Evolutionary conservation across 2,113 vertebrate species (phyloP), one percentile per base, ranked within the genome.

Genomic region (Dinomys branickii): DNA sequence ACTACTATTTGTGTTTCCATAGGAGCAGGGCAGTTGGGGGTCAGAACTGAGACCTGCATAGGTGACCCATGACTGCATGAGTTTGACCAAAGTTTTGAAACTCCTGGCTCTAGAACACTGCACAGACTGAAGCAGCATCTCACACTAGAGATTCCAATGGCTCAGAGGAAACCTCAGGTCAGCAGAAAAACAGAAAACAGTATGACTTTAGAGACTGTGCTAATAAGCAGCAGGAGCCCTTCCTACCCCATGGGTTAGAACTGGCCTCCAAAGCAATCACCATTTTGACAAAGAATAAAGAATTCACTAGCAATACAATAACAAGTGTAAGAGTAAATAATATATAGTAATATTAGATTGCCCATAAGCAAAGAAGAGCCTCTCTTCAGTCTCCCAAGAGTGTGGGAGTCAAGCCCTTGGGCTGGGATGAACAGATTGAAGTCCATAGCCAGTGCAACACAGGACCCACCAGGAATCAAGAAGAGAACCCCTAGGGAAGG

Each of bases 401-500:
- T 50, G 24, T 33, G 7, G 26, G 75, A 1, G 2, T 30, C 44
- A 50, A 13, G 73, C 16, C 11, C 73, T 47, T 47, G 38, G 38
- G 2, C 71, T 75, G 24, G 38, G 17, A 33, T 71, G n/a, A 38
- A 71, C 3, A 71, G n/a, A 38, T 9, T 9, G 69, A 38, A 11
- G 71, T 44, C 9, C 22, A 44, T 3, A 75, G 22, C 3, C 4
- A 12, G 1, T 24, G 71, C 3, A 44, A 1, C 26, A 4, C 10
- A 44, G 71, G 38, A 44, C 26, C 71, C 71, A 24, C 41, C 24
- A 75, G 71, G 22, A 75, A 44, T 20, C 38, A 75, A 41, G 71
- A 38, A 26, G 20, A 75, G 1, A 3, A 75, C 4, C 11, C 71
- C 38, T 5, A 44, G 71, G 65, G 65, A 67, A n/a, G 14, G 14